A percentile compares a stretch with the other conserved stretches of the same genome.
phyloP scores from a whole-genome alignment of 2,888 invertebrate species.

The Venusia cambrica region DNA sequence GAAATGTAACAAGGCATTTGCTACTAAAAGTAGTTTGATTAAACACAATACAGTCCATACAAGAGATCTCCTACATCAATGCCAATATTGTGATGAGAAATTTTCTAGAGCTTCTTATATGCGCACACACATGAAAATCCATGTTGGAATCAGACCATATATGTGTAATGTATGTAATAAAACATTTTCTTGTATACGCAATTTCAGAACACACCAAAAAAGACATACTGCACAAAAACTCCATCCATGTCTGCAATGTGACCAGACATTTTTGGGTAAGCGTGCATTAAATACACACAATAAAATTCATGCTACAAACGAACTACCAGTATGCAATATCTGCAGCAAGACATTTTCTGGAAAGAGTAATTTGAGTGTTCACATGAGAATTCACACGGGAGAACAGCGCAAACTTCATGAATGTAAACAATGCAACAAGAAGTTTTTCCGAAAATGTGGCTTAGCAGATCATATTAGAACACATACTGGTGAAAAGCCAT shows the following conservation, averaged over 20 bases:
- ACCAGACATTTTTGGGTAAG: background rate
- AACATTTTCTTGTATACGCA: too few species aligned
- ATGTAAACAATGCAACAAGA: slow-evolving; percentile 3
- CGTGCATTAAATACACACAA: background rate
- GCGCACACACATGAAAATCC: too few species aligned
- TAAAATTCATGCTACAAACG: background rate
- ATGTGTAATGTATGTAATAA: too few species aligned
- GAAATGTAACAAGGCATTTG: too few species aligned
- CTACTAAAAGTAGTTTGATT: too few species aligned
- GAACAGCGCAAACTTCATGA: background rate
- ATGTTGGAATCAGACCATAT: too few species aligned
- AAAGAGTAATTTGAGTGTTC: background rate
- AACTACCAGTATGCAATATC: background rate
- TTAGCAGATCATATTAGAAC: slow-evolving; percentile 8
- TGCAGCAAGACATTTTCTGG: background rate
- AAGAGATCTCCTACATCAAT: too few species aligned
- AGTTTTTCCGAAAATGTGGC: slow-evolving; percentile 9
- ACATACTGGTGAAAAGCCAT: slow-evolving; percentile 7
- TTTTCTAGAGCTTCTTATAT: too few species aligned
- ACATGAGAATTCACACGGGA: background rate
- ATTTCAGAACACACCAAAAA: background rate
- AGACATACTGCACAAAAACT: background rate
- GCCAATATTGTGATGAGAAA: too few species aligned
- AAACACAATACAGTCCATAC: too few species aligned
- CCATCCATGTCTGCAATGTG: background rate